These are phyloP conservation scores for Gonioctena quinquepunctata DNA, from an alignment of 1,140 invertebrate species.

Conservation along the genomic window DNA sequence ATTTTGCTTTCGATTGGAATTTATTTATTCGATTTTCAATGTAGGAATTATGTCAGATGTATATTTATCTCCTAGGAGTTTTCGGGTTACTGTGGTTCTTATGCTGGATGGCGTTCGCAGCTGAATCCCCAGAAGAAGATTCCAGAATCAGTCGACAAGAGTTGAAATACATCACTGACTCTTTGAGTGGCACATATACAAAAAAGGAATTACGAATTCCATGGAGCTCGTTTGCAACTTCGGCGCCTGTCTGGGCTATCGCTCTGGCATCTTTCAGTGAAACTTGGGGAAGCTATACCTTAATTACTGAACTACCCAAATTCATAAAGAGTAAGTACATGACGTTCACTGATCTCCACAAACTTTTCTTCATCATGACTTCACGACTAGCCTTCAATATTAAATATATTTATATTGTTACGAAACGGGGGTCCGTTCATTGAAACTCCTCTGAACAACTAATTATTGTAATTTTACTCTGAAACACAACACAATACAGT, in stretches of 20 bases:
- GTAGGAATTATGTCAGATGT: too few species aligned
- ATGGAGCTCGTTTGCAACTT: constrained; percentile 74
- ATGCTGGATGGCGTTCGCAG: constrained; percentile 69
- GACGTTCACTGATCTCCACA: too few species aligned
- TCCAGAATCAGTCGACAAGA: constrained; percentile 74
- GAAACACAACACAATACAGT: too few species aligned
- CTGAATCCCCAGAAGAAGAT: constrained; percentile 78
- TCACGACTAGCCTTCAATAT: too few species aligned
- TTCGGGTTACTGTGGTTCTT: constrained; percentile 56
- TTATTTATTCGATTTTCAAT: too few species aligned
- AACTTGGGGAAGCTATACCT: constrained; percentile 90
- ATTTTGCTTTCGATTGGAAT: too few species aligned
- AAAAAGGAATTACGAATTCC: constrained; percentile 58
- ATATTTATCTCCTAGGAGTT: background rate
- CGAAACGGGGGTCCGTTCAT: too few species aligned
- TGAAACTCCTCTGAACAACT: too few species aligned
- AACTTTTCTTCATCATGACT: too few species aligned
- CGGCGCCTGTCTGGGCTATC: constrained; percentile 79
- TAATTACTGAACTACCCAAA: constrained; percentile 86
- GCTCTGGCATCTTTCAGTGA: constrained; percentile 80
- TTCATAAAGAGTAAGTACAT: constrained; percentile 80
- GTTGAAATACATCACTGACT: constrained; percentile 73
- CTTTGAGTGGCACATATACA: constrained; percentile 38
- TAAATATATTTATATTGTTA: too few species aligned
- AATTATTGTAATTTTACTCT: too few species aligned